Base-by-base conservation (phyloP, 2,888 invertebrate species). In the Choreutis nemorana region DNA sequence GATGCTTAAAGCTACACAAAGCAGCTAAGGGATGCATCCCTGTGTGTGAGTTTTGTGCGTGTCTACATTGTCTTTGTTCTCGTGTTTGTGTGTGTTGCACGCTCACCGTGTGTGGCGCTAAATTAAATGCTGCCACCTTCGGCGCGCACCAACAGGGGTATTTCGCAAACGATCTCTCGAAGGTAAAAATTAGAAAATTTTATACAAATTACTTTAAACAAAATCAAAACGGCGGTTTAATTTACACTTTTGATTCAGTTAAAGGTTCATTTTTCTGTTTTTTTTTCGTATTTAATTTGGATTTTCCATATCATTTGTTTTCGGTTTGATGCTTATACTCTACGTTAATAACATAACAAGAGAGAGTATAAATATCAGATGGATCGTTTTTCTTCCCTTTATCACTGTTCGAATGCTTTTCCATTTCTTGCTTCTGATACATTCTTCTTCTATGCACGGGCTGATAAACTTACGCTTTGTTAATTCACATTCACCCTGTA, bases 81-180 rank as follows among this genome's bases (percentile, higher is more conserved):
- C 73, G 79, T 72, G 72, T 80, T 77, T 80, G 78, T 80, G 78
- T 80, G 77, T 77, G 77, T 79, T 79, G 79, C 79, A 80, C 80
- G 79, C 80, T 77, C 77, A 75, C 79, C 78, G 68, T 77, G 70
- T 75, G 64, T 67, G 77, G 75, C 78, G 75, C 77, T 70, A 71
- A 55, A 63, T 63, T 55, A 62, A 61, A 57, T 67, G 73, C 75
- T 71, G 68, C 73, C 72, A 64, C 48, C 68, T 70, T 65, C 77
- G 72, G 65, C 77, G 75, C 64, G 66, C 72, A 63, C 67, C 77
- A 64, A 62, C 79, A 91, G 91, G 91, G 87, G 90, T 91, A 87
- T 91, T 91, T 91, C 91, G 91, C 90, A 91, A 91, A 91, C 90
- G 91, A 90, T 91, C 91, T 87, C 90, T 91, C 89, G 91, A 91